Conservation (phyloP, 2,888 invertebrate species). For the Andrena fulva region DNA sequence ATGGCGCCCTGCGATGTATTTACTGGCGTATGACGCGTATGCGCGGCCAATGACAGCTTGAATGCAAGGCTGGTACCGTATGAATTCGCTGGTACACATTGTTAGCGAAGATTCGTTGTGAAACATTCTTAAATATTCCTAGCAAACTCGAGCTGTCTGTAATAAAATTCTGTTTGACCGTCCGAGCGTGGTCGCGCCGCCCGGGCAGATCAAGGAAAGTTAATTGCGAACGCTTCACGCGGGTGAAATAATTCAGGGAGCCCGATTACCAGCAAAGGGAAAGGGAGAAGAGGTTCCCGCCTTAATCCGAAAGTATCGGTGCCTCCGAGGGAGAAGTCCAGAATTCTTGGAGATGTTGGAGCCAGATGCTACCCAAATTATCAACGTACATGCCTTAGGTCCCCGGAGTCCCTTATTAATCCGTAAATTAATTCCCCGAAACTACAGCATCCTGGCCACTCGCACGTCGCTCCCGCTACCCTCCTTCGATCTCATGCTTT, state of each 20-base stretch:
- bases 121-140: neutral
- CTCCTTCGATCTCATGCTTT: slow-evolving; percentile 39
- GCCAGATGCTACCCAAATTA: slow-evolving; percentile 70
- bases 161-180: slow-evolving; percentile 5
- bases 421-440: slow-evolving; percentile 70
- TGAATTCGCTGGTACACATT: neutral
- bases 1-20: neutral
- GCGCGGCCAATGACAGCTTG: neutral
- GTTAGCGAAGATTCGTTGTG: no score
- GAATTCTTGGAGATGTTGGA: slow-evolving; percentile 44
- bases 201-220: neutral
- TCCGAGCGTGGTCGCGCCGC: neutral
- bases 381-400: slow-evolving; percentile 62
- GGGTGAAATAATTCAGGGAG: slow-evolving; percentile 42
- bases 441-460: slow-evolving; percentile 55
- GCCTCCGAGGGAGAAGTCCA: slow-evolving; percentile 21
- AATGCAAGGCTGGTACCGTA: neutral
- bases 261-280: slow-evolving; percentile 31
- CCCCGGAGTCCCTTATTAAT: slow-evolving; percentile 68
- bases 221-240: slow-evolving; percentile 27
- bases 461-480: slow-evolving; percentile 37
- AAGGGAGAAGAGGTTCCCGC: slow-evolving; percentile 14
- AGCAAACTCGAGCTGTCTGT: neutral
- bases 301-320: slow-evolving; percentile 51
- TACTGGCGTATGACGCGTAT: neutral